Evolutionary conservation across 2,888 invertebrate genomes (phyloP).

Genomic region (Pheosia gnoma): DNA sequence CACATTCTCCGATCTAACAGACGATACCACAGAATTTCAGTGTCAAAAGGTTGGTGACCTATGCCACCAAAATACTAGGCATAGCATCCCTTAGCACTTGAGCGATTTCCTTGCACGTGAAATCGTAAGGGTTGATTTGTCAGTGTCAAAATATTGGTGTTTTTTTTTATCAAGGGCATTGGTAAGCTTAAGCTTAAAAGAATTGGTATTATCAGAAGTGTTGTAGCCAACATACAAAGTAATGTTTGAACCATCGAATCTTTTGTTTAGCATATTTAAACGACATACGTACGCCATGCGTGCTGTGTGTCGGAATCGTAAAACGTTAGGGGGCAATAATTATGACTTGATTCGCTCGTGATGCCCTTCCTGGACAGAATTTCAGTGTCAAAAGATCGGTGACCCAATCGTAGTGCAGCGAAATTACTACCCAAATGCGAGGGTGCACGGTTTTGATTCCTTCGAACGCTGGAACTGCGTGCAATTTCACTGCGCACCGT

Average conservation of each 20-base stretch:
- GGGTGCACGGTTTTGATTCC: slow-evolving; percentile 46
- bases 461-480: slow-evolving; percentile 15
- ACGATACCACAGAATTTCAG: slow-evolving; percentile 76
- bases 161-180: slow-evolving; percentile 1
- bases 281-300: neutral
- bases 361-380: neutral
- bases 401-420: slow-evolving; percentile 56
- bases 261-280: neutral
- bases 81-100: neutral
- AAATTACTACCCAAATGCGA: slow-evolving; percentile 59
- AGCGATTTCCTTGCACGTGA: neutral
- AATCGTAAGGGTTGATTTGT: neutral
- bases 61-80: slow-evolving; percentile 1
- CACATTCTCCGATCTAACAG: slow-evolving; percentile 74
- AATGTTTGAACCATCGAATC: neutral
- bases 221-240: neutral
- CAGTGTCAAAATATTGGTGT: neutral
- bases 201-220: neutral
- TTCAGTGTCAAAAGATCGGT: neutral
- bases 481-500: slow-evolving; percentile 38
- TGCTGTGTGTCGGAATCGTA: neutral
- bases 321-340: neutral
- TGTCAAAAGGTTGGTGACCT: slow-evolving; percentile 82
- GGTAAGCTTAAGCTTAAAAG: neutral
- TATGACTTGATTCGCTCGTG: neutral